A percentile compares a stretch with the other conserved stretches of the same genome.
Conservation (phyloP, 2,797 vertebrate genomes). For the Thripadectes ignobilis region DNA sequence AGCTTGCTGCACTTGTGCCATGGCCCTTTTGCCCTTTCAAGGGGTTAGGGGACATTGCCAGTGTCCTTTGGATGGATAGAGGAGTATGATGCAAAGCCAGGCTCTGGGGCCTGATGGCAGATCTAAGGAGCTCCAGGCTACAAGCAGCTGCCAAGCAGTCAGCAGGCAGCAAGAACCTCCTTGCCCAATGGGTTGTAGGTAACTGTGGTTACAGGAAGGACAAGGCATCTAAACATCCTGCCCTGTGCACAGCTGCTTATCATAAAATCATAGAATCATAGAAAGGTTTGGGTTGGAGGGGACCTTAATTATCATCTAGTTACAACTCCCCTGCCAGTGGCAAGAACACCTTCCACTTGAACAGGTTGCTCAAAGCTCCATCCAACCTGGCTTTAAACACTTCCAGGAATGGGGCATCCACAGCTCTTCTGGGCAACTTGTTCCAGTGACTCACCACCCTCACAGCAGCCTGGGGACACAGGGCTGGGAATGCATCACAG, state of each 20-base stretch:
- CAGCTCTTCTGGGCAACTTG: neutral
- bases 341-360: neutral
- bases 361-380: neutral
- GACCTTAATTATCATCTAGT: neutral
- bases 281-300: neutral
- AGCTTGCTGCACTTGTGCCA: neutral
- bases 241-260: neutral
- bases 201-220: neutral
- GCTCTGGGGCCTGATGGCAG: rapidly evolving
- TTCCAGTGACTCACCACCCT: neutral
- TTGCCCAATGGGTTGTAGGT: neutral
- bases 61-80: neutral
- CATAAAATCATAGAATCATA: neutral
- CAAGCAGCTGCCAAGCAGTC: rapidly evolving
- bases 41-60: neutral
- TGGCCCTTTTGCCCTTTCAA: neutral
- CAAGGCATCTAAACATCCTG: neutral
- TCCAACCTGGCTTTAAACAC: too few species aligned
- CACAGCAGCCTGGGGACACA: neutral
- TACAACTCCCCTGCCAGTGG: neutral
- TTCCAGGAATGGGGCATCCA: neutral
- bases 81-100: neutral
- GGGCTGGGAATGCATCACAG: neutral
- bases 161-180: neutral
- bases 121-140: neutral